Base-by-base conservation (phyloP, 2,113 vertebrate species). In the Ptilorrhoa leucosticta region DNA sequence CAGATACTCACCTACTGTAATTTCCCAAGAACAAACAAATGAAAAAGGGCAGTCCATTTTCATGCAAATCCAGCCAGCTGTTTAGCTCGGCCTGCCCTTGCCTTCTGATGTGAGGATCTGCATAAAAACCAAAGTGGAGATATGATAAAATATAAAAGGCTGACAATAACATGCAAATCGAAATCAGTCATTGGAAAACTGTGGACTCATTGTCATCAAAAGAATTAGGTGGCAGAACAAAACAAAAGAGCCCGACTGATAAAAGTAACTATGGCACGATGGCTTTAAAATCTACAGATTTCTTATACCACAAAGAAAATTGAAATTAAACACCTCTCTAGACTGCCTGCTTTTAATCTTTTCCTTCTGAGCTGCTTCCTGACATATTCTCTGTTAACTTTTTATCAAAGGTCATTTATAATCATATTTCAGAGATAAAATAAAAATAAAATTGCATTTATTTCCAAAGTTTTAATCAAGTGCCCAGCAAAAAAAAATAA, bases 1-100 rank as follows among this genome's bases (percentile, higher is more conserved):
- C 91, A 96, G 98, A 98, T 97, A 97, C 96, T 98, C 97, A 97
- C 97, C 97, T 98, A 96, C 93, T 97, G 95, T 97, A 97, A 98
- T 98, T 98, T 97, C 97, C 97, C 96, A 96, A 97, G 98, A 98
- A 98, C 97, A 98, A 98, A 97, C 97, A 98, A 93, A 95, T 91
- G 93, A 97, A 91, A 98, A 98, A 97, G 97, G 97, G 96, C 97
- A 97, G 91, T 84, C 97, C 90, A 98, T 98, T 98, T 95, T 98
- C 97, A 98, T 98, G 98, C 97, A 98, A 98, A 98, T 98, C 87
- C 89, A 89, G 95, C 98, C 98, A 98, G 98, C 98, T 98, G 98
- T 98, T 98, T 97, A 94, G 96, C 97, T 96, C 96, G 91, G 91
- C 93, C 92, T 97, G 96, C 96, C 96, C 97, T 90, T 96, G 95